Base-by-base conservation (phyloP, 2,797 vertebrate species). In the Monodelphis domestica region DNA sequence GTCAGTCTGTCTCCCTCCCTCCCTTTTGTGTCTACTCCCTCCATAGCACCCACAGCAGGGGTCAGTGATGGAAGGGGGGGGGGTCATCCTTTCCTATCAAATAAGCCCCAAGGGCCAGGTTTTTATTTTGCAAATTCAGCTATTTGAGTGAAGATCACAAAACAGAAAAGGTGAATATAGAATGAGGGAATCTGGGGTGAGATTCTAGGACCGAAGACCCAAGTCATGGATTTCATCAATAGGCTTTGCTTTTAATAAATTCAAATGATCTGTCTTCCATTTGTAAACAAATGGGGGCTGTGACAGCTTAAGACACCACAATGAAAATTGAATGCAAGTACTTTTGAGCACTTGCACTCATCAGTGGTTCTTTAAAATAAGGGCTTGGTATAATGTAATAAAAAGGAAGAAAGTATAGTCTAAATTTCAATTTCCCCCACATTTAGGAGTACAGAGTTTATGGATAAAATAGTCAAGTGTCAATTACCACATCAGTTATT, bases 91-190 rank as follows among this genome's bases (percentile, higher is more conserved):
- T 24, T 88, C 57, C 55, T 51, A 57, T 29, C n/a, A 92, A 89
- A 50, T 78, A 89, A 95, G 54, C 12, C 78, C 90, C 38, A 51
- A 87, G 78, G 90, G 55, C 70, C 93, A 90, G 50, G 26, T 89
- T 90, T 93, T 78, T 30, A 17, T 56, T 87, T 89, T 50, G 54
- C 33, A 38, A n/a, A 53, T 57, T 94, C 55, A 93, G 54, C 51
- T 84, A 78, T 87, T 97, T 50, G 50, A 93, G 45, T 78, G 57
- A 90, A 89, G 87, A 93, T 52, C 95, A 53, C 53, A 95, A 95
- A 96, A 53, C n/a, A 63, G 26, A 53, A 15, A 93, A 90, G 55
- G 54, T 21, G 90, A 89, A 93, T 17, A 53, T n/a, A 53, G 88
- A 89, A 59, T 53, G 11, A n/a, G 45, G 1, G 24, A 89, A 7